Conservation (phyloP, 1,140 invertebrate species). For the Littorina saxatilis region DNA sequence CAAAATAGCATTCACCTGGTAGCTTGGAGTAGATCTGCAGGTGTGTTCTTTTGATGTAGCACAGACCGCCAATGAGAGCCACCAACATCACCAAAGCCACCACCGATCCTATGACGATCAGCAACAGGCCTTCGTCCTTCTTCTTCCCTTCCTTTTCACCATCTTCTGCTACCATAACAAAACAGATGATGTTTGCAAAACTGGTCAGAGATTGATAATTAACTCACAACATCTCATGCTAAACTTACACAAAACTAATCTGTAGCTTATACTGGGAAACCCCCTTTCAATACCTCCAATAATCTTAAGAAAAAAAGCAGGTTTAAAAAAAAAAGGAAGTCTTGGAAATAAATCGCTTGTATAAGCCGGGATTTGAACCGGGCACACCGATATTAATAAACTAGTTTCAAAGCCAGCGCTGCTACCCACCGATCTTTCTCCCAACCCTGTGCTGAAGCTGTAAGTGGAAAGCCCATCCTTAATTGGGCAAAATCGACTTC, state of each 20-base stretch:
- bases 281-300: too few species aligned
- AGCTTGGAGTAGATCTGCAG: constrained; percentile 62
- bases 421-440: too few species aligned
- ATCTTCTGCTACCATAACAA: neutral
- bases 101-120: constrained; percentile 58
- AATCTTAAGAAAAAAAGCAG: too few species aligned
- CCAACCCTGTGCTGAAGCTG: too few species aligned
- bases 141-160: constrained; percentile 1
- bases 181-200: neutral
- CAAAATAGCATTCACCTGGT: constrained; percentile 61
- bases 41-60: constrained; percentile 59
- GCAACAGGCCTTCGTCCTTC: constrained; percentile 44
- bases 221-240: neutral
- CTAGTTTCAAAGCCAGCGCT: too few species aligned
- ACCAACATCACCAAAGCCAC: constrained; percentile 56
- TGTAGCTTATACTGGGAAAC: too few species aligned
- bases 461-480: too few species aligned
- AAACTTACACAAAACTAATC: neutral
- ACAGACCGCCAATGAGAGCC: constrained; percentile 59
- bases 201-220: neutral
- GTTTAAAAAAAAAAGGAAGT: too few species aligned
- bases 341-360: too few species aligned
- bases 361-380: too few species aligned
- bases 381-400: too few species aligned
- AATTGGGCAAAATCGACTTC: too few species aligned